Percentiles rank a stretch among this genome's conserved stretches.
Evolutionary conservation across 2,113 vertebrate genomes (phyloP).

Genomic region (Poicephalus gulielmi): DNA sequence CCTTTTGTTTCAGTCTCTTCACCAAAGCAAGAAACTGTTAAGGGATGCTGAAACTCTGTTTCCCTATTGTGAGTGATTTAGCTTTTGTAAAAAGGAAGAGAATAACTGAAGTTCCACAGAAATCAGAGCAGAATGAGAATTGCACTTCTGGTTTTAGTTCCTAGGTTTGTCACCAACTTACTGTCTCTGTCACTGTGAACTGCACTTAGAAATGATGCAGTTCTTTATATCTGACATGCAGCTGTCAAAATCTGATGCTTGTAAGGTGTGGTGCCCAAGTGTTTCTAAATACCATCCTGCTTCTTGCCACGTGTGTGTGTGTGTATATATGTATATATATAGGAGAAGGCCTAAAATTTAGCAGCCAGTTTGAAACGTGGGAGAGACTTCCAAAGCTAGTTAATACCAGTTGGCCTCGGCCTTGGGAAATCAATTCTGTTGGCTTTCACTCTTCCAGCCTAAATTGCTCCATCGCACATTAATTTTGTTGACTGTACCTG

Average conservation of each 20-base stretch:
- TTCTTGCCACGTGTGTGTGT: neutral
- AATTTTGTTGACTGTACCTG: conserved; percentile 8
- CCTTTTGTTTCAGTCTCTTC: neutral
- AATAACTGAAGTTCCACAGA: neutral
- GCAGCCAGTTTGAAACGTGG: neutral
- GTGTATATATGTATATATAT: neutral
- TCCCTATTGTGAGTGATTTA: neutral
- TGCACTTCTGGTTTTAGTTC: neutral
- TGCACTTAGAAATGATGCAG: neutral
- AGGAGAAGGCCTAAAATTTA: neutral
- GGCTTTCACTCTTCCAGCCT: neutral
- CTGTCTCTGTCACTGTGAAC: neutral
- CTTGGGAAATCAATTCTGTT: neutral
- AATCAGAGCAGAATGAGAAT: neutral
- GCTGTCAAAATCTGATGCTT: neutral
- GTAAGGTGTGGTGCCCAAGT: neutral
- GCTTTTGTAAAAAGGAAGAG: neutral
- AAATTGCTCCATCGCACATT: neutral
- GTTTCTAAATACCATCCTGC: neutral
- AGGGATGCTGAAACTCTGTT: neutral
- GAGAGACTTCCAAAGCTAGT: neutral
- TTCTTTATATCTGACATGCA: neutral
- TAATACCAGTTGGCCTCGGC: neutral
- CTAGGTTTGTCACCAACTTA: neutral
- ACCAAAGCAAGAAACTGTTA: neutral